phyloP scores from a whole-genome alignment of 2,113 vertebrate genomes.

The Otocyon megalotis region DNA sequence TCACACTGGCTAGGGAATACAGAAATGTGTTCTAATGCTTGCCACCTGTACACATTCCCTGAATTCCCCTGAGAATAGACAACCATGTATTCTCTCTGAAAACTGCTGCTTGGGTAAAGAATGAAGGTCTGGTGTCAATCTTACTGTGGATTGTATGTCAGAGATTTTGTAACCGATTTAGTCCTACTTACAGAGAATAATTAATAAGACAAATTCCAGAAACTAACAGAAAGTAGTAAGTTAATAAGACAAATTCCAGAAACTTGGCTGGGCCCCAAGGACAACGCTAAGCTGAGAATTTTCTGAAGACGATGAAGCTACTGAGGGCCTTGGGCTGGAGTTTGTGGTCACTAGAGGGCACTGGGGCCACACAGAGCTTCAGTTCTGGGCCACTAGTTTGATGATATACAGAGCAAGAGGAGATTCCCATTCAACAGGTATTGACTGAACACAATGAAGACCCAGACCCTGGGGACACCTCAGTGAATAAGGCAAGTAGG shows the following conservation, averaged over 20 bases:
- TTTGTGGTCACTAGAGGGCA: conserved; percentile 70
- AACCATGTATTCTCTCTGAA: not conserved
- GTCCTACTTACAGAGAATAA: not conserved
- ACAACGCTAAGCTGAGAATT: not conserved
- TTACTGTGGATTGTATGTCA: not conserved
- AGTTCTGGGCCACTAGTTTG: not conserved
- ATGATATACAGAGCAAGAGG: accelerated
- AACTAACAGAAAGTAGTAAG: not conserved
- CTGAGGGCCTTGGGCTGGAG: not conserved
- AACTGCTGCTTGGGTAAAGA: not conserved
- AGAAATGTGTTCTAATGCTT: not conserved
- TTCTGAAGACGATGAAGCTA: not conserved
- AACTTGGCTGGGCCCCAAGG: not conserved
- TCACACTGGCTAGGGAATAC: not conserved
- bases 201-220: not conserved
- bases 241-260: not conserved
- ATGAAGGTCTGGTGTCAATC: not conserved
- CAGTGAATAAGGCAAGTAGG: not conserved
- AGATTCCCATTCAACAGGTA: not conserved
- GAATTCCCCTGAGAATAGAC: not conserved
- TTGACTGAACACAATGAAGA: not conserved
- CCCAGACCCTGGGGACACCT: not conserved
- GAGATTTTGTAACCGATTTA: not conserved
- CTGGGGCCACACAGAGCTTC: not conserved
- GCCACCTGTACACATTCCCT: not conserved